Evolutionary conservation across 2,888 invertebrate genomes (phyloP), one percentile per base, ranked within the genome.

Genomic region (Automeris io): DNA sequence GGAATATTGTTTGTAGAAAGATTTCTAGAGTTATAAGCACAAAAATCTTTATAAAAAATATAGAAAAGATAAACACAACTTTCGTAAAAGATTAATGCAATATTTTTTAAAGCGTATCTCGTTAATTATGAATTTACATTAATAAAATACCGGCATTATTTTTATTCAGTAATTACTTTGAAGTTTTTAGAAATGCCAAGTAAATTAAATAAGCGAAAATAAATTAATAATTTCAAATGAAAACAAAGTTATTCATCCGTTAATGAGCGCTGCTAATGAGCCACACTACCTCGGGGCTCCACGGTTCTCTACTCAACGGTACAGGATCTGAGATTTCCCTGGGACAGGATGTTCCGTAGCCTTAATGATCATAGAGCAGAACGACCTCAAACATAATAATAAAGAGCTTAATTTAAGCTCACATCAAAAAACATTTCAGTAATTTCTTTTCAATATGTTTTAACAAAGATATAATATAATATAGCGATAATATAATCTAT

Each of bases 371-470:
- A 13, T 12, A 6, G 18, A 24, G 13, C 5, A 35, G 32, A 37
- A 31, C 32, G 35, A 29, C 35, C 29, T 25, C 35, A 34, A 25
- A 34, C 39, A 37, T 18, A 31, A 38, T 18, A 31, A 40, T 41
- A 33, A 35, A 45, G 33, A 24, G 46, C 29, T 34, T 31, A 25
- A 39, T 11, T 21, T 12, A 31, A 19, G 9, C 26, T 8, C 8
- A 36, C 16, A 24, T 21, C 38, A 31, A 41, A 43, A 44, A 4
- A 12, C 13, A 12, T 2, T 25, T 5, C 1, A 25, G 6, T 12
- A 3, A 11, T 3, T 25, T 25, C 12, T 2, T 25, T 25, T 11
- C 12, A 11, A 13, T n/a, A n/a, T n/a, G n/a, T n/a, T n/a, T n/a
- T n/a, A n/a, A n/a, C n/a, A n/a, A n/a, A n/a, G n/a, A n/a, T n/a